Evolutionary conservation across 1,140 invertebrate species (phyloP), one percentile per base, ranked within the genome.

Genomic region (Psix sp.): DNA sequence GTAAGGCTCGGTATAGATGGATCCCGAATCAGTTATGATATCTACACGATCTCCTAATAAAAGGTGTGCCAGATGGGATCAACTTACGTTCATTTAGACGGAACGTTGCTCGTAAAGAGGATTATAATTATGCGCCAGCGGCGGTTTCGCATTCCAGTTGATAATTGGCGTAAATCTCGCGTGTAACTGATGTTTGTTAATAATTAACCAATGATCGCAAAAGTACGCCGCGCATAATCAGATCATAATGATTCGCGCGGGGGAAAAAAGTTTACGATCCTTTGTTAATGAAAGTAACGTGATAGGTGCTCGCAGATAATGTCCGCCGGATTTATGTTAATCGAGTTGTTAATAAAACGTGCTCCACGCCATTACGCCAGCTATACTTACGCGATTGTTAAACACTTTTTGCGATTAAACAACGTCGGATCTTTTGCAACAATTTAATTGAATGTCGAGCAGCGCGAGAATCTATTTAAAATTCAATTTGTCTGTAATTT

Each of bases 41-140:
- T 48, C 43, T 35, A 43, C 52, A 16, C 51, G 46, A 68, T 68
- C 52, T 68, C 15, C 36, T 59, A 57, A 57, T 59, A 59, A 68
- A 68, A 48, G 54, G 45, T 51, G 39, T 46, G 54, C 46, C 46
- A 33, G 63, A 57, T 42, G 63, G 48, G 45, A 59, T 59, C 65
- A 39, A 45, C 54, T 68, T 59, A 52, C 65, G 54, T 29, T 59
- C 63, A 40, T 68, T 51, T 52, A 24, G 43, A 24, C 63, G 35
- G 39, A 42, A 24, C 54, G 33, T 13, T 9, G 40, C 31, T 70
- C 66, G 54, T 70, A 70, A 70, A 60, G 33, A 45, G 35, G 66
- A 70, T 70, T 70, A 54, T 68, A 68, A 60, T 60, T 68, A 45
- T 18, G 20, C 14, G 29, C 51, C 33, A 40, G 16, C 11, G 43